Evolutionary conservation across 2,797 vertebrate species (phyloP).

Genomic region (Notamacropus eugenii): DNA sequence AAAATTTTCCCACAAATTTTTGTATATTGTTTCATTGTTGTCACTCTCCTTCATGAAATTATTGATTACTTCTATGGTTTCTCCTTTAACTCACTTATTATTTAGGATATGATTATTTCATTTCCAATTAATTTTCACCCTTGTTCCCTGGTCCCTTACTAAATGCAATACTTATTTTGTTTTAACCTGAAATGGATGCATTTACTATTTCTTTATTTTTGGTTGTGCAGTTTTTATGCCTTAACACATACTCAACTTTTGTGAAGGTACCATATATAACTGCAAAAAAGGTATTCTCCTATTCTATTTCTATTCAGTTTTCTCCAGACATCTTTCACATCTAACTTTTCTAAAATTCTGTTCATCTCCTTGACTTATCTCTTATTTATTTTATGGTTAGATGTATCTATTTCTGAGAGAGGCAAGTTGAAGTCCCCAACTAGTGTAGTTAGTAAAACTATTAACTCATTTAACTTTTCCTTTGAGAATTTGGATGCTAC

Average conservation of each 20-base stretch:
- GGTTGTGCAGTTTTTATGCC: background rate
- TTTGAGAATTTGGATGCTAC: background rate
- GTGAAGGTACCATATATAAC: background rate
- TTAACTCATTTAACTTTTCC: background rate
- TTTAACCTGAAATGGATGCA: background rate
- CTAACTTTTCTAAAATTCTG: background rate
- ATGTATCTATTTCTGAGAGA: background rate
- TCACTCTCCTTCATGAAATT: background rate
- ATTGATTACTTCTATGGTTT: background rate
- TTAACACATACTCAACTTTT: background rate
- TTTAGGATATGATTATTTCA: background rate
- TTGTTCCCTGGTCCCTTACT: background rate
- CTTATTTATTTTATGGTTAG: background rate
- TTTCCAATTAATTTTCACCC: background rate
- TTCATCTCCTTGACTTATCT: background rate
- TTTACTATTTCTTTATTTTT: background rate
- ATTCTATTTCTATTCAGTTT: background rate
- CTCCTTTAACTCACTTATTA: background rate
- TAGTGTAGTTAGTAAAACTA: background rate
- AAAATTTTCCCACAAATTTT: background rate
- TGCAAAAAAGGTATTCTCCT: background rate
- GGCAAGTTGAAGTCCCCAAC: background rate
- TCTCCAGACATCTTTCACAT: background rate
- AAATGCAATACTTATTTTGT: background rate
- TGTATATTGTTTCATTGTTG: background rate